Evolutionary conservation across 2,888 invertebrate genomes (phyloP).

Genomic region (Thecophora atra): DNA sequence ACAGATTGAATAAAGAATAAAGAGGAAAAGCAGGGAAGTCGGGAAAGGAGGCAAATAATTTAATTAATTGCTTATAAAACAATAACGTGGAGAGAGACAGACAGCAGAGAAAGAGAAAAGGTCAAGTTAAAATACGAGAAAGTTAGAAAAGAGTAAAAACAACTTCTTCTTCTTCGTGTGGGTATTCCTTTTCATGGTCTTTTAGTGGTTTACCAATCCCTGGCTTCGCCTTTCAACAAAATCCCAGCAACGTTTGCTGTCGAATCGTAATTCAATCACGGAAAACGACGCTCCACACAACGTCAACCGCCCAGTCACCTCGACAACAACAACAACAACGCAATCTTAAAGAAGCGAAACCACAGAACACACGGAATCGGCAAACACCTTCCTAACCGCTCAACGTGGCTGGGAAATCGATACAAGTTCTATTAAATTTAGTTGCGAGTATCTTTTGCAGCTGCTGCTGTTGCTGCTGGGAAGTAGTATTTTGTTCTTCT

Average conservation of each 20-base stretch:
- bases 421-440: conserved; percentile 29
- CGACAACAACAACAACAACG: no score
- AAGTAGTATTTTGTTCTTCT: conserved; percentile 12
- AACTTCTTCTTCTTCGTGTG: no score
- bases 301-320: background rate
- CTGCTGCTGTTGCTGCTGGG: background rate
- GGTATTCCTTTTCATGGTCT: background rate
- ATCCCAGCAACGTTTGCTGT: conserved; percentile 4
- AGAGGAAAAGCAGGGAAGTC: background rate
- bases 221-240: conserved; percentile 12
- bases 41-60: conserved; percentile 23
- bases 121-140: no score
- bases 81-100: background rate
- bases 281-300: background rate
- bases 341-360: background rate
- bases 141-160: no score
- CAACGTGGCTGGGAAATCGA: conserved; percentile 16
- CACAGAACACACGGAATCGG: background rate
- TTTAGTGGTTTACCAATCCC: conserved; percentile 3
- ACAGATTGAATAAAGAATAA: background rate
- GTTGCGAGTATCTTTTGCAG: conserved; percentile 15
- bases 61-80: conserved; percentile 33
- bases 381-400: background rate
- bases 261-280: background rate
- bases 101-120: background rate